phyloP scores from a whole-genome alignment of 2,113 vertebrate genomes.

The Nyctibius bracteatus region DNA sequence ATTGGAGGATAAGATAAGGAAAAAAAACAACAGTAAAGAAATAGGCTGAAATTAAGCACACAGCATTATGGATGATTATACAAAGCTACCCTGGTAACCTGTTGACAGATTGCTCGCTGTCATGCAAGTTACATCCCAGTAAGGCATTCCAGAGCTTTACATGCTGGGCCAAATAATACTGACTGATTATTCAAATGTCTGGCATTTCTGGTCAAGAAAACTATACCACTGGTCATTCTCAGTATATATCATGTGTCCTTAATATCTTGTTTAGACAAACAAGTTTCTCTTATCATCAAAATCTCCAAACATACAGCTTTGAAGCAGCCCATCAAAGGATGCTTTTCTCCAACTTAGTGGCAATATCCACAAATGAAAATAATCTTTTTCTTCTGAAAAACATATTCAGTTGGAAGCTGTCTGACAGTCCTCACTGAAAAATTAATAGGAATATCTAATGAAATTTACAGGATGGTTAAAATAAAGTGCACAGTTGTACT shows the following conservation, averaged over 20 bases:
- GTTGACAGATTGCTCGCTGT: background rate
- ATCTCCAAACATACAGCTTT: background rate
- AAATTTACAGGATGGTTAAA: background rate
- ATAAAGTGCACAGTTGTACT: background rate
- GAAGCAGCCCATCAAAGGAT: background rate
- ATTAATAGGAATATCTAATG: background rate
- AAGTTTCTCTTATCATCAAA: background rate
- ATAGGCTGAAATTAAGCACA: background rate
- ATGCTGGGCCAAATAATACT: background rate
- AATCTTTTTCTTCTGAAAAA: background rate
- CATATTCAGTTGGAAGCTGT: background rate
- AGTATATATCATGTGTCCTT: background rate
- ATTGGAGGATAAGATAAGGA: background rate
- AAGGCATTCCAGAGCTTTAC: background rate
- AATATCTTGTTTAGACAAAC: background rate
- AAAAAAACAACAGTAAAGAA: background rate
- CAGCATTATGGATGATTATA: background rate
- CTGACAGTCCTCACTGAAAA: background rate
- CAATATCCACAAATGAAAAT: background rate
- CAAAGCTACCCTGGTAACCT: background rate
- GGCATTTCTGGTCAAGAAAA: background rate
- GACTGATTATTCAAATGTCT: background rate
- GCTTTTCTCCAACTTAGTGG: background rate
- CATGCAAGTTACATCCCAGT: background rate
- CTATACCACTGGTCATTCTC: background rate